Conservation (phyloP, 2,797 vertebrate genomes). For the Phataginus tetradactyla region DNA sequence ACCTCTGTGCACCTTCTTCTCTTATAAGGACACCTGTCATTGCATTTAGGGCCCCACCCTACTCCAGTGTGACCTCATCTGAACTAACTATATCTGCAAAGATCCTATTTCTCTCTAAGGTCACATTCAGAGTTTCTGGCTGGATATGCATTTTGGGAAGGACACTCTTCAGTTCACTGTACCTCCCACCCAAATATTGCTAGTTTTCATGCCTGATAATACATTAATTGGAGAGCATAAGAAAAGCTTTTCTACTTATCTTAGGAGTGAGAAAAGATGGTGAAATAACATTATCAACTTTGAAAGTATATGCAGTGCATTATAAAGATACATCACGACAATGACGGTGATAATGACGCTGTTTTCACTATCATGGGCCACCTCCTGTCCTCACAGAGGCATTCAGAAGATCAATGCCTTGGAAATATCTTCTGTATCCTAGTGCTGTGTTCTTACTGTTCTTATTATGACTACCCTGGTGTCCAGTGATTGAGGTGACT, state of each 20-base stretch:
- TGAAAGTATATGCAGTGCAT: not conserved
- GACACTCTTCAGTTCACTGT: not conserved
- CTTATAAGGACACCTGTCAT: not conserved
- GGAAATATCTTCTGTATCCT: too few species aligned
- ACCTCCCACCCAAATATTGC: not conserved
- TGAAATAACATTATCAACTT: not conserved
- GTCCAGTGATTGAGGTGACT: not conserved
- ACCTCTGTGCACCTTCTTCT: accelerated
- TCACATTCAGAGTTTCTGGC: not conserved
- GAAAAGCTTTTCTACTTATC: not conserved
- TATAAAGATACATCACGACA: not conserved
- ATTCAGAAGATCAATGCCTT: not conserved
- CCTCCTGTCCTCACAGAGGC: not conserved
- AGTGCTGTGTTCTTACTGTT: not conserved
- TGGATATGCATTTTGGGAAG: not conserved
- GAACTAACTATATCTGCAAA: not conserved
- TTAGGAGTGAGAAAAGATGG: not conserved
- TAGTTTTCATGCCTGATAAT: not conserved
- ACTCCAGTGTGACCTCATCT: not conserved
- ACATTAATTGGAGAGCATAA: not conserved
- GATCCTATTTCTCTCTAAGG: not conserved
- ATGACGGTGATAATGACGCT: accelerated
- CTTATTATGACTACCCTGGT: not conserved
- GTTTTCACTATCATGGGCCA: accelerated
- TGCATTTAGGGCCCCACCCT: not conserved